Evolutionary conservation across 2,113 vertebrate genomes (phyloP), one percentile per base, ranked within the genome.

Genomic region (Corythornis cristatus): DNA sequence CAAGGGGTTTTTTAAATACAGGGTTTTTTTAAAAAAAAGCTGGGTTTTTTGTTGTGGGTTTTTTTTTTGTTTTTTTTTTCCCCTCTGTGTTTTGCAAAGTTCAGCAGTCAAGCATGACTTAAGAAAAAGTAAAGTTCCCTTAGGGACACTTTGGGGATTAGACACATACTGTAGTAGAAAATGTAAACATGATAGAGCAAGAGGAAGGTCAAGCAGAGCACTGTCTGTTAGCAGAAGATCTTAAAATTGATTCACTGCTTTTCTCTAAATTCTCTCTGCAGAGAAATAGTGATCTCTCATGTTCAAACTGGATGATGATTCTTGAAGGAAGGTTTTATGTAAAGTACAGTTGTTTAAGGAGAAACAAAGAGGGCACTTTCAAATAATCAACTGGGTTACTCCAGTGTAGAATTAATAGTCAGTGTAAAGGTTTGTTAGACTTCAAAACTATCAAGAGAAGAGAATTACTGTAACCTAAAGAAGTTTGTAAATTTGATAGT

Each of bases 121-220:
- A 64, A 89, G 70, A 96, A 97, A 82, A 92, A 95, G 84, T 80
- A 4, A 89, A 85, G 86, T 96, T 96, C 95, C 95, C 94, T 94
- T 91, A 87, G 97, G 96, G 93, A 96, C 94, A 85, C 87, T 97
- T 94, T 64, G 65, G 65, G 95, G 96, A 97, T 97, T 96, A 96
- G 85, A 90, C 77, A 54, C 95, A 81, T 96, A 94, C 92, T 97
- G 92, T 94, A 93, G 94, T 85, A 96, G 94, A 96, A 95, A 96
- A 96, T 95, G 94, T 97, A 97, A 97, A 97, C 96, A 96, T 43
- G 83, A 93, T 81, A 95, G 93, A 95, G 95, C 95, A 96, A 96
- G 94, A 97, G 89, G 71, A 93, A 91, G 96, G 96, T 96, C 96
- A 96, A 90, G 86, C 85, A 90, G 85, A 95, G 79, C 94, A 72